phyloP scores from a whole-genome alignment of 2,113 vertebrate genomes.

The Pygoscelis antarcticus region DNA sequence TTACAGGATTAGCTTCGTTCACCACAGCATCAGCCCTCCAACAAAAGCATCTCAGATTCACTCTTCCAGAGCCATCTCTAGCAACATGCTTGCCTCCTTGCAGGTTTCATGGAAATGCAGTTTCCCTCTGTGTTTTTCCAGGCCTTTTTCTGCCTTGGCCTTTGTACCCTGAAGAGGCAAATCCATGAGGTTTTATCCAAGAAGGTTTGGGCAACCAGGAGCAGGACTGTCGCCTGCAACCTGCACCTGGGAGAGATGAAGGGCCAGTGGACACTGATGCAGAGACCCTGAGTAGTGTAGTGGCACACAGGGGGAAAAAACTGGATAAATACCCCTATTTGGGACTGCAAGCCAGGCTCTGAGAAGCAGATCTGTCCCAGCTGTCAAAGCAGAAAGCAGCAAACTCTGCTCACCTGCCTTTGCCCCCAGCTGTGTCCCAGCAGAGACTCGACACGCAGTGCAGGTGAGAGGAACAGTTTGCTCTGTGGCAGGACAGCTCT shows the following conservation, averaged over 20 bases:
- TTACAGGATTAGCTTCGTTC: neutral
- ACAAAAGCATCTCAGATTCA: neutral
- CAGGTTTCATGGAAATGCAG: neutral
- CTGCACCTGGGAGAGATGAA: neutral
- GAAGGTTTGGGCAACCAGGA: neutral
- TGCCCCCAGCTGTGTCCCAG: neutral
- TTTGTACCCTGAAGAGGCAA: neutral
- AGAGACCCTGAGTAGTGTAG: neutral
- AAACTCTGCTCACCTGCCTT: neutral
- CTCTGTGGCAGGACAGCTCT: neutral
- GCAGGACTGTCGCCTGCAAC: neutral
- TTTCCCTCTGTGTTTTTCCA: neutral
- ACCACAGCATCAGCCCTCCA: neutral
- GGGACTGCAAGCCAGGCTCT: neutral
- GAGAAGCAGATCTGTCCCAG: neutral
- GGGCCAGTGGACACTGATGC: too few species aligned
- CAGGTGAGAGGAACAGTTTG: neutral
- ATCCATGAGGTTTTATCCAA: neutral
- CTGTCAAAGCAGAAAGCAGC: neutral
- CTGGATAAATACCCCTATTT: neutral
- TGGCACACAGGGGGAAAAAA: accelerated
- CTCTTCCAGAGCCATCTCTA: neutral
- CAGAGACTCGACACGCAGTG: accelerated
- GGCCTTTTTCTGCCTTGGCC: neutral
- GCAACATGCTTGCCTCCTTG: neutral